Evolutionary conservation across 2,113 vertebrate species (phyloP).

Genomic region (Martes martes): DNA sequence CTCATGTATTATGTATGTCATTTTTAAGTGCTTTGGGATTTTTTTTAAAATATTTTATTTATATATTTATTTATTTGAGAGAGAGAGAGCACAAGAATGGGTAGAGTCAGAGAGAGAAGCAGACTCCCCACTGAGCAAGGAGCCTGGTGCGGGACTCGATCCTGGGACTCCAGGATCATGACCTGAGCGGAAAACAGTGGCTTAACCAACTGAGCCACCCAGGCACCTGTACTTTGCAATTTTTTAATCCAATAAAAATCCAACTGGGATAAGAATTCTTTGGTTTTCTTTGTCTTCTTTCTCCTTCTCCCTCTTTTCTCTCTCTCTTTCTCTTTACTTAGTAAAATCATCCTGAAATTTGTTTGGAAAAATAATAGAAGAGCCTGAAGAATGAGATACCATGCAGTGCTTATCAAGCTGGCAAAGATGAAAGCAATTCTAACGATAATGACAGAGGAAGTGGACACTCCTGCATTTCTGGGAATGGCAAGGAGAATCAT

Average conservation of each 20-base stretch:
- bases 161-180: background rate
- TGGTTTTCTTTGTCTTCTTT: background rate
- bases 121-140: background rate
- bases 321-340: background rate
- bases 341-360: slow-evolving; percentile 25
- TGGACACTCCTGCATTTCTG: background rate
- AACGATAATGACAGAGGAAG: background rate
- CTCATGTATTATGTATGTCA: background rate
- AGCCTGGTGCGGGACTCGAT: background rate
- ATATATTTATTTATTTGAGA: background rate
- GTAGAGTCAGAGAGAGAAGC: background rate
- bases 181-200: background rate
- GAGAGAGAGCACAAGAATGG: too few species aligned
- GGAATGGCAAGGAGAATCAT: background rate
- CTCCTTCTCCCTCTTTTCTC: background rate
- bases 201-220: background rate
- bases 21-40: background rate
- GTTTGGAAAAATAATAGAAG: background rate
- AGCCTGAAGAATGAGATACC: background rate
- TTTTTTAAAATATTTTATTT: background rate
- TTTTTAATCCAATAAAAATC: background rate
- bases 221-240: background rate
- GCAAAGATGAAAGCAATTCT: background rate
- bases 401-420: background rate
- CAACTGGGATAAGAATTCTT: background rate